Base-by-base conservation (phyloP, 2,113 vertebrate species). In the Eulacestoma nigropectus region DNA sequence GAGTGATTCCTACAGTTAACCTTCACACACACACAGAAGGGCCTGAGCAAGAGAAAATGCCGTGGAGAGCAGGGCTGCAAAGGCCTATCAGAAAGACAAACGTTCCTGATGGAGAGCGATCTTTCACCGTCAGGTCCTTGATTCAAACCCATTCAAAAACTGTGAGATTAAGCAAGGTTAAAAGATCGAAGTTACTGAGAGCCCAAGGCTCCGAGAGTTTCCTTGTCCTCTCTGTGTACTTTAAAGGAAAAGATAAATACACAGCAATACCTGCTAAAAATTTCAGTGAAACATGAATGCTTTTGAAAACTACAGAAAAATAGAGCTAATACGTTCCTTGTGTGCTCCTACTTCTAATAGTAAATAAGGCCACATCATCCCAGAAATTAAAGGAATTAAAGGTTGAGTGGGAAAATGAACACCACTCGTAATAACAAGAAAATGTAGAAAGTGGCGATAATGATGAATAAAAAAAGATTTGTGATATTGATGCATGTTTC, bases 1-100 rank as follows among this genome's bases (percentile, higher is more conserved):
- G 68, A 89, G 84, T 30, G 78, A 89, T 94, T 94, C 84, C 89
- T 62, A 11, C 30, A 55, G 89, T 93, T 90, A 83, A 93, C 87
- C 87, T 89, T 62, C 91, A 47, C 70, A 64, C 37, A n/a, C 19
- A 37, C 62, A 57, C 11, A 57, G 41, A 65, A 11, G 27, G 87
- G 57, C 18, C 70, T 41, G 65, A 87, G 76, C 60, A 22, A 52
- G 64, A 82, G 94, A 57, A 95, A 91, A 75, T 41, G 62, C 57
- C 84, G 21, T 0, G 0, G 23, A 62, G 49, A 78, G 46, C 84
- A 74, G 77, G 76, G 81, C 77, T 1, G 4, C 64, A 57, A 76
- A 89, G 62, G 30, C 23, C 47, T 33, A 50, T 85, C 70, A 80
- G 77, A 53, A 82, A 94, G 89, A 89, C 56, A 79, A 89, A 87